Evolutionary conservation across 2,113 vertebrate genomes (phyloP).

Genomic region (Taxidea taxus): DNA sequence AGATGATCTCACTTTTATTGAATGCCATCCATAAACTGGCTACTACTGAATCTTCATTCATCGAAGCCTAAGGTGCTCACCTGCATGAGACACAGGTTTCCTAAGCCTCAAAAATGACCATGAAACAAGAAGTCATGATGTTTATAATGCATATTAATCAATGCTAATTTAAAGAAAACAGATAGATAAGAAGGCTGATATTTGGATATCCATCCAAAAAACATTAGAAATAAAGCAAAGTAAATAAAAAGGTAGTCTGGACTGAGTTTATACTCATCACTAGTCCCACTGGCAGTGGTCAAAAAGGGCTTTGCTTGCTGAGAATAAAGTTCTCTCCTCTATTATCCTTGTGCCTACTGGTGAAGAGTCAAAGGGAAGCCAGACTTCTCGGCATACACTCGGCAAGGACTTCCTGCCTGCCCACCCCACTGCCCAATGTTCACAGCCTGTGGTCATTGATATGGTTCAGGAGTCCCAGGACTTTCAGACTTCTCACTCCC

Average conservation of each 20-base stretch:
- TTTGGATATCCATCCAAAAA: background rate
- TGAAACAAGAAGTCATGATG: background rate
- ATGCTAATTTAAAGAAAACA: background rate
- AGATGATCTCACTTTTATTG: background rate
- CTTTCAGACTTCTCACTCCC: background rate
- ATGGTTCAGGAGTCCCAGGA: background rate
- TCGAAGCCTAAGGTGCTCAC: background rate
- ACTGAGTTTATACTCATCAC: background rate
- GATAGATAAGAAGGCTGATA: background rate
- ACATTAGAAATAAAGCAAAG: background rate
- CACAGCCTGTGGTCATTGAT: background rate
- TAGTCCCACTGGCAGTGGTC: background rate
- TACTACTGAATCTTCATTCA: background rate
- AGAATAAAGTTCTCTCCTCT: background rate
- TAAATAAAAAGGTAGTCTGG: background rate
- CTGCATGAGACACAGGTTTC: background rate
- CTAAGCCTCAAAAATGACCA: background rate
- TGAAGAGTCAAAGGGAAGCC: background rate
- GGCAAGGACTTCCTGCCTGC: no score
- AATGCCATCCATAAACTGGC: background rate
- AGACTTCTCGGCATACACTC: background rate
- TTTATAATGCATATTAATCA: background rate
- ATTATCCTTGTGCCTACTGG: background rate
- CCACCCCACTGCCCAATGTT: fast-evolving
- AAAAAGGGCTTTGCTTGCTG: background rate